phyloP scores from a whole-genome alignment of 2,888 invertebrate species.

The Nephrocerus scutellatus region DNA sequence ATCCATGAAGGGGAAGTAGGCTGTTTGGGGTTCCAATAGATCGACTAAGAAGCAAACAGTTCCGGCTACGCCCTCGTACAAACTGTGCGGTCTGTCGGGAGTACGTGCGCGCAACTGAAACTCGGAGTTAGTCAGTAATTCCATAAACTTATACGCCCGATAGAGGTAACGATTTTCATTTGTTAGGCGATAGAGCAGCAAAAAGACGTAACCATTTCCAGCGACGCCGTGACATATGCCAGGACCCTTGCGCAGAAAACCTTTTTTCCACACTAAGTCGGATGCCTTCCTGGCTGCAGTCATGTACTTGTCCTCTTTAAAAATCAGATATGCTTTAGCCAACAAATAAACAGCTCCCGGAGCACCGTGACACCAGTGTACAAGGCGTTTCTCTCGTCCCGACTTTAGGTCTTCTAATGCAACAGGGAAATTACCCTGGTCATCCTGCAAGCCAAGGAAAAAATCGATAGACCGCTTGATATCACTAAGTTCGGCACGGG shows the following conservation, averaged over 20 bases:
- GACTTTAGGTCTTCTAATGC: constrained; percentile 58
- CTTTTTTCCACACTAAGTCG: constrained; percentile 75
- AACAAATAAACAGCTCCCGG: constrained; percentile 73
- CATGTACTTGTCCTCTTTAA: constrained; percentile 66
- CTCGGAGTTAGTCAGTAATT: constrained; percentile 61
- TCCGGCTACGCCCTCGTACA: constrained; percentile 80
- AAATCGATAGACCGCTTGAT: constrained; percentile 63
- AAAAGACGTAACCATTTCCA: constrained; percentile 74
- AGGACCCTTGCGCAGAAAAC: constrained; percentile 78
- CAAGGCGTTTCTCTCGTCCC: constrained; percentile 57
- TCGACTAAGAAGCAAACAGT: constrained; percentile 77
- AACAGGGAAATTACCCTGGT: constrained; percentile 68
- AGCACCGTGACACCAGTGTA: constrained; percentile 90
- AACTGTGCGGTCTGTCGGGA: constrained; percentile 75
- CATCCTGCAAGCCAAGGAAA: constrained; percentile 53
- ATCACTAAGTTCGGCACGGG: constrained; percentile 46
- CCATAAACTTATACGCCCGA: constrained; percentile 67
- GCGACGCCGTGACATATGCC: constrained; percentile 85
- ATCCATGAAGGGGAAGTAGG: constrained; percentile 79
- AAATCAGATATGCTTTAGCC: constrained; percentile 71
- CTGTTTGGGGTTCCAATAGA: constrained; percentile 62
- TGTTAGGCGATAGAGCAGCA: constrained; percentile 69
- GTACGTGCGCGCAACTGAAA: constrained; percentile 61
- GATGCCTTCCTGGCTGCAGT: constrained; percentile 61
- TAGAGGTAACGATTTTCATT: constrained; percentile 63